phyloP scores from a whole-genome alignment of 23 tunicate genomes.

The Styela clava region DNA sequence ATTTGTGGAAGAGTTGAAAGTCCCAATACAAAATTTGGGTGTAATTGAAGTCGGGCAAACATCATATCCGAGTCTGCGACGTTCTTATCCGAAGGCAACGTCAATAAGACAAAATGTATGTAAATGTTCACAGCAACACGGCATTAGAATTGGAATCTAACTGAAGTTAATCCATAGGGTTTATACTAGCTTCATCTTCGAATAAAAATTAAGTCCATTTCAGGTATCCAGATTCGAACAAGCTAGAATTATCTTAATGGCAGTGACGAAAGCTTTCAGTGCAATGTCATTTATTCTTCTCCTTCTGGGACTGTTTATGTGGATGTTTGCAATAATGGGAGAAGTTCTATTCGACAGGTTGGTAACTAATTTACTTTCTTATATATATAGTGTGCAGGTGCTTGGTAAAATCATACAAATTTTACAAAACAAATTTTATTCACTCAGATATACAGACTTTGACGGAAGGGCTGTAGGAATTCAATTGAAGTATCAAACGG shows the following conservation, averaged over 20 bases:
- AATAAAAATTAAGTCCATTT: no score
- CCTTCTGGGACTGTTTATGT: slow-evolving; percentile 82
- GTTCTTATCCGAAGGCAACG: no score
- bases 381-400: background rate
- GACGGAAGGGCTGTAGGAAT: slow-evolving; percentile 57
- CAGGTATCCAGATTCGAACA: slow-evolving; percentile 84
- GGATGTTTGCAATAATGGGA: slow-evolving; percentile 83
- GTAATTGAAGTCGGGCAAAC: no score
- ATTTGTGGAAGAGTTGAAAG: no score
- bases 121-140: no score
- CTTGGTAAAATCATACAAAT: background rate
- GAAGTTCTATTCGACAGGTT: slow-evolving; percentile 74
- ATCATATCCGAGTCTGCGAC: no score
- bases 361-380: background rate
- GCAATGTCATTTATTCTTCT: slow-evolving; percentile 82
- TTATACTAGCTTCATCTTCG: no score
- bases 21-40: no score
- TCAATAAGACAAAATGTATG: no score
- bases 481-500: slow-evolving; percentile 57
- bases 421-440: background rate
- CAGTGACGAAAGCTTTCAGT: slow-evolving; percentile 88
- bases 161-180: no score
- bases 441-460: slow-evolving; percentile 54
- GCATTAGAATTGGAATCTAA: no score
- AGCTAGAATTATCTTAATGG: slow-evolving; percentile 69